Evolutionary conservation across 2,888 invertebrate genomes (phyloP), one percentile per base, ranked within the genome.

Genomic region (Drosophila crucigera): DNA sequence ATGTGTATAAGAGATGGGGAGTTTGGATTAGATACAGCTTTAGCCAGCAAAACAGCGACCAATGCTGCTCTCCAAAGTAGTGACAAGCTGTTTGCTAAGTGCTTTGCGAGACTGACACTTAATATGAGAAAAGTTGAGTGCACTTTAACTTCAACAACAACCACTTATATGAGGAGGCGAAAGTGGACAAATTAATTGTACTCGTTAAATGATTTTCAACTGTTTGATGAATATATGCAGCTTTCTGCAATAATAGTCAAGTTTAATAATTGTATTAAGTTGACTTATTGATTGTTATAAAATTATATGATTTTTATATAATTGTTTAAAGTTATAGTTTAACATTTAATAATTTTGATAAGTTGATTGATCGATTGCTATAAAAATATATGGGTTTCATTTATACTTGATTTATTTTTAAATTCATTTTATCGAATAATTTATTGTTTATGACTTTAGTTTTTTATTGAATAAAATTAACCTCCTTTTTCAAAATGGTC

Each of bases 141-240:
- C 67, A 67, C 56, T 53, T 53, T 28, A 71, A 37, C 25, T 25
- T 9, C 25, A 25, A 47, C 47, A 16, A 25, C 43, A 22, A 14
- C 3, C 9, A 39, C 33, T 28, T 49, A 35, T 35, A 16, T 5
- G 2, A n/a, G 1, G 0, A n/a, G 52, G 55, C 33, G 68, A 76
- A 77, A 78, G 73, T 59, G 52, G 41, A 52, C 19, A 53, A 65
- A 33, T 49, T 62, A 77, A 61, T 53, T 66, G 28, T 30, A 47
- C 16, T 30, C 39, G 41, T 47, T 49, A n/a, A 28, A 14, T 10
- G 11, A 39, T n/a, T 14, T 11, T 19, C 16, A 39, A 28, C 37
- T 7, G 11, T 11, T 25, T 55, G 55, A 55, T 55, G 33, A 10
- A 25, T 54, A 16, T 25, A 25, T 9, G 22, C 33, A 37, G 1